These are phyloP conservation scores for Ephydatia muelleri DNA, from an alignment of 37 sponge, comb jelly and placozoan species.

Conservation along the genomic window DNA sequence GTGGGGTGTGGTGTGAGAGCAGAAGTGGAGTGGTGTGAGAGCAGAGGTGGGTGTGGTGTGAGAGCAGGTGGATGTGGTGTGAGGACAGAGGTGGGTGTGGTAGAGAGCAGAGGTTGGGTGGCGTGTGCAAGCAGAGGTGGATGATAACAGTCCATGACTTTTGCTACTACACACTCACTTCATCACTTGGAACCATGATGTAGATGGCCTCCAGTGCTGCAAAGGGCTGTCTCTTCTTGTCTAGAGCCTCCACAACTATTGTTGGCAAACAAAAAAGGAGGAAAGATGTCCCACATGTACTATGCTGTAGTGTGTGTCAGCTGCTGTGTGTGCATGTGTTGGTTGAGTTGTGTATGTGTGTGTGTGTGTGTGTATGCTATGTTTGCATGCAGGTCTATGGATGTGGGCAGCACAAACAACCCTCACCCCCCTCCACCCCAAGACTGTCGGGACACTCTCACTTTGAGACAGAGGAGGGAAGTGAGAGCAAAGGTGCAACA, in stretches of 20 bases:
- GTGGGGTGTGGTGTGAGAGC: too few relatives aligned
- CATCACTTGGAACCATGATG: slow-evolving; percentile 76
- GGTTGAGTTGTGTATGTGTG: neutral
- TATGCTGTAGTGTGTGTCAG: neutral
- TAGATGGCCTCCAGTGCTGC: slow-evolving; percentile 87
- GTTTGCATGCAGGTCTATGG: neutral
- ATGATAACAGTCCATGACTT: neutral
- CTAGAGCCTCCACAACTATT: slow-evolving; percentile 86
- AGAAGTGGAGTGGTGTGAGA: neutral
- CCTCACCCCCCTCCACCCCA: too few relatives aligned
- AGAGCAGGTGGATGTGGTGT: neutral
- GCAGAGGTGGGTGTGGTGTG: slow-evolving; percentile 3
- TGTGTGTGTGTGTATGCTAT: slow-evolving; percentile 2
- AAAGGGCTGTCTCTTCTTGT: slow-evolving; percentile 75
- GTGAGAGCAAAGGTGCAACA: neutral
- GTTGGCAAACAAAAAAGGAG: neutral
- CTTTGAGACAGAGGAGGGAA: too few relatives aligned
- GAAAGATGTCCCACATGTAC: neutral
- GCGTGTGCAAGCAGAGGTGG: too few relatives aligned
- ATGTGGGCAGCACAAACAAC: too few relatives aligned
- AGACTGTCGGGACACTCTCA: too few relatives aligned
- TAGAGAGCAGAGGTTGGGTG: too few relatives aligned
- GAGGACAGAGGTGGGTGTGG: neutral
- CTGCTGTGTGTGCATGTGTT: neutral
- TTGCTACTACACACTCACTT: slow-evolving; percentile 27